Evolutionary conservation across 2,888 invertebrate species (phyloP), one percentile per base, ranked within the genome.

Genomic region (Osedax frankpressi): DNA sequence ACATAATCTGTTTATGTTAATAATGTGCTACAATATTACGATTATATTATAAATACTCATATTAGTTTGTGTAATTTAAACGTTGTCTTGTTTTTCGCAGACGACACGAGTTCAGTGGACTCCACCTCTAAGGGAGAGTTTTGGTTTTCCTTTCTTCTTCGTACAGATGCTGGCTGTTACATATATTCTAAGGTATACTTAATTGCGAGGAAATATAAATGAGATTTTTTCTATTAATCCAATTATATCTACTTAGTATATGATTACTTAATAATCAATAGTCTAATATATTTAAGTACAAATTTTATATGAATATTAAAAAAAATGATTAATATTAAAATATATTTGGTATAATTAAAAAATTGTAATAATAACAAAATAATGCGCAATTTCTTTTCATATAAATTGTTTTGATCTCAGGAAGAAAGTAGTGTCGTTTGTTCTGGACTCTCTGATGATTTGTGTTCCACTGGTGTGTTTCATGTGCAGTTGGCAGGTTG

Each of bases 101-200:
- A 81, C 81, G 69, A 92, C 93, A 0, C 86, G 93, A 69, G 91
- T 92, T 2, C 91, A 92, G 80, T 92, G 92, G 89, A 89, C 91
- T 0, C 93, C 93, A 0, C 90, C 92, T 62, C 87, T 93, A 69
- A 85, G 93, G 28, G 93, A 94, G 84, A 92, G 91, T 81, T 90
- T 92, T 81, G 92, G 91, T 0, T 91, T 90, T 80, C 93, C 93
- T 0, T 86, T 92, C 62, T 87, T 92, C 76, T 86, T 92, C 24
- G 85, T 89, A 73, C 91, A 93, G 82, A 89, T 90, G 85, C 89
- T 89, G 79, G 86, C 88, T 28, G 86, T 92, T 0, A 88, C 89
- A 74, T 85, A 89, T 67, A 79, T 85, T 59, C 76, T 87, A 63
- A 84, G 80, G 84, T 83, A 77, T 30, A n/a, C n/a, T n/a, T 77